Evolutionary conservation across 2,888 invertebrate species (phyloP), one percentile per base, ranked within the genome.

Genomic region (Rhimphoctona megacephalus): DNA sequence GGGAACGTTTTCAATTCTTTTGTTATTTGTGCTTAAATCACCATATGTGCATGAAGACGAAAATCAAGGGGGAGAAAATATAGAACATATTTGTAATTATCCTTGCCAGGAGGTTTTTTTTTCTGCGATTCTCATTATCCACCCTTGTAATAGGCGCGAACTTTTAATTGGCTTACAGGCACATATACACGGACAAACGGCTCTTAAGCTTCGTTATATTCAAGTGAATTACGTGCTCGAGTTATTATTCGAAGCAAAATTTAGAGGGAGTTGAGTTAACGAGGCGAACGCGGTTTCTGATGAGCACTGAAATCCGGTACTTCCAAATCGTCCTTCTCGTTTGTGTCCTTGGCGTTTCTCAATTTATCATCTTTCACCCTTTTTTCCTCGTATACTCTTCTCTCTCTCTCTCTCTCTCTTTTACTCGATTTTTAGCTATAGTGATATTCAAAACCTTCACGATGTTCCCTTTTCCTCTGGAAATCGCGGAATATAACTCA

Each of bases 241-340:
- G 78, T 36, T 70, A 57, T 85, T 85, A 82, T 85, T 82, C 79
- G 82, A 77, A 43, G 46, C 49, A 46, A 67, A 79, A 82, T 79
- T 74, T 3, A 4, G 64, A n/a, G 52, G 61, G 78, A 78, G 57
- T 66, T 78, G 81, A 79, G 30, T 17, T 70, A 82, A 79, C 82
- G 69, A 85, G 74, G 79, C 79, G 74, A 82, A 64, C 49, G 78
- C 74, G 82, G 73, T 74, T 79, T 82, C 69, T 67, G 69, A 81
- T 78, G 81, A 85, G 81, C 73, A 67, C 25, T 49, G 73, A 78
- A 73, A 78, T 78, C n/a, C 36, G 61, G 22, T 22, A 19, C 54
- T 36, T 74, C 8, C 61, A 46, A 36, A 33, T 57, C 25, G 22
- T 72, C 46, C 36, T 64, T 36, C 46, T 46, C 46, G 11, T 46